Evolutionary conservation across 2,113 vertebrate species (phyloP), one percentile per base, ranked within the genome.

Genomic region (Labeo rohita): DNA sequence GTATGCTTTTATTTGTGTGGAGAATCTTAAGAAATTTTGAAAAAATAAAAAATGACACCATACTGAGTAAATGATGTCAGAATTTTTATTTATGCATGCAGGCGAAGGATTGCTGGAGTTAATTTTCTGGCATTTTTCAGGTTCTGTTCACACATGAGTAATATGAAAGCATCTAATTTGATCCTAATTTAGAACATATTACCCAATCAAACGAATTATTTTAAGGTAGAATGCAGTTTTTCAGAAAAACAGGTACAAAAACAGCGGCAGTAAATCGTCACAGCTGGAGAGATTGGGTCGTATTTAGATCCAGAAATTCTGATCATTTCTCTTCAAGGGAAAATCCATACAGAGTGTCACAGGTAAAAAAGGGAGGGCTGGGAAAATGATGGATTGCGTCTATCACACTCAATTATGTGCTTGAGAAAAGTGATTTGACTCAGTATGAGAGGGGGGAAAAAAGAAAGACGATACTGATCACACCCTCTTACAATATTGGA

Each of bases 361-460:
- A 52, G 59, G 63, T 80, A 68, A 39, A 47, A 66, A 65, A 73
- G 84, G 1, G 85, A 84, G 81, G 86, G 89, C 75, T 84, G 84
- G 80, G 89, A 90, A 89, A 89, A 89, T 93, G 93, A 94, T 91
- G 90, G 91, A 95, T 93, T 87, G 90, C 91, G 87, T 93, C 87
- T 79, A 93, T 95, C 93, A 90, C 87, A 91, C 90, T 93, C 91
- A 90, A 94, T 94, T 93, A 93, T 87, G 87, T 77, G 92, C 90
- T 92, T 91, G 91, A 92, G 89, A 91, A 91, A 93, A 95, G 90
- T 89, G 88, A 92, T 94, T 92, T 92, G 92, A 94, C 93, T 93
- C 91, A 28, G 28, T 18, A 39, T 63, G 49, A 54, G 72, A 56
- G 76, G 34, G 36, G 34, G 21, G 3, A n/a, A 89, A 76, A 89